Evolutionary conservation across 2,797 vertebrate genomes (phyloP), one percentile per base, ranked within the genome.

Genomic region (Syncerus caffer): DNA sequence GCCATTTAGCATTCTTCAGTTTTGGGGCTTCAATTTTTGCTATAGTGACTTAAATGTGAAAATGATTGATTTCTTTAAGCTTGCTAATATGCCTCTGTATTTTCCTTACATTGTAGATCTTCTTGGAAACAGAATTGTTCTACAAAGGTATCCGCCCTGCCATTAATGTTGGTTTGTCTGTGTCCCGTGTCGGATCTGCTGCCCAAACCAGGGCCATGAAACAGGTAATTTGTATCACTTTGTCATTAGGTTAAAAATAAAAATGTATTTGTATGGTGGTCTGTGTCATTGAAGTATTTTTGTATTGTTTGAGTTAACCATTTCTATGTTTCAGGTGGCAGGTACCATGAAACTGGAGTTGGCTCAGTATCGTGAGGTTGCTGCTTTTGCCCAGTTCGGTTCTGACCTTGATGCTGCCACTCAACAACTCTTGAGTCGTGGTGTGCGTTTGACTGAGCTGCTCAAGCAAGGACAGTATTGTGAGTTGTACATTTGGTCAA

Each of bases 151-250:
- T 99, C 98, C 99, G 99, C 95, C 99, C 99, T 84, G 99, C 99
- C 90, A 99, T 99, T 98, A 99, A 99, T 0, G 99, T 99, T 74
- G 99, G 99, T 99, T 99, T 99, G 98, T 99, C 99, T 98, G 99
- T 99, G 98, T 99, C 99, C 97, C 99, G 99, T 98, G 99, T 99
- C 0, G 99, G 99, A 76, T 99, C 99, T 98, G 99, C 99, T 99
- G 99, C 99, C 96, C 99, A 99, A 99, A 99, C 99, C 97, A 99
- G 98, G 97, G 99, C 99, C 96, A 99, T 99, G 99, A 99, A 99
- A 97, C 99, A 99, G 99, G 99, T 99, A 96, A 98, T 71, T 7
- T 21, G 38, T 17, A 88, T 90, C 23, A 71, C 29, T 85, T 50
- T 67, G 50, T 29, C 38, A 38, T 34, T 79, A 85, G 45, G 4